Evolutionary conservation across 2,797 vertebrate species (phyloP), one percentile per base, ranked within the genome.

Genomic region (Enteromius viviparus): DNA sequence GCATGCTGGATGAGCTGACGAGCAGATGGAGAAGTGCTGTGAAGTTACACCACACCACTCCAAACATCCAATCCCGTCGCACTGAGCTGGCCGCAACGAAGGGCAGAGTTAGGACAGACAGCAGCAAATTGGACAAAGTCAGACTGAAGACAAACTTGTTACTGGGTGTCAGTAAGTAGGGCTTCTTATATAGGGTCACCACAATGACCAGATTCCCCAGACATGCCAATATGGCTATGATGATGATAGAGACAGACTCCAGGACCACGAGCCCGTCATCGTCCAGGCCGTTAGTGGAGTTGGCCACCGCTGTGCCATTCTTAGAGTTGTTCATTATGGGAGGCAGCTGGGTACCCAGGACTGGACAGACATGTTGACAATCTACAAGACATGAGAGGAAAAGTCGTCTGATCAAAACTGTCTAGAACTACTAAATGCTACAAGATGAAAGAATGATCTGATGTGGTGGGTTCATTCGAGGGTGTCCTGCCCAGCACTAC

Each of bases 141-240:
- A 99, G 92, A 94, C 98, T 99, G 94, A 99, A 97, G 82, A 99
- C 98, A 76, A 99, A 98, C 93, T 98, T 99, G 95, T 99, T 99
- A 95, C 98, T 99, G 88, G 99, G 95, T 0, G 98, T 99, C 89
- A 99, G 96, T 74, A 99, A 95, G 87, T 99, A 99, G 0, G 98
- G 97, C 89, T 96, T 96, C 90, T 95, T 96, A 86, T 99, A 99
- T 3, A 99, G 94, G 7, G 97, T 99, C 29, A 92, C 86, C 19
- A 98, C 98, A 0, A 99, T 93, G 86, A 98, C 89, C 81, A 99
- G 91, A 94, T 99, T 99, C 85, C 98, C 97, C 92, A 99, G 89
- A 90, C 96, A 98, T 89, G 97, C 96, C 1, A 97, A 93, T 62
- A 98, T 92, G 2, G 96, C 94, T 89, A 99, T 97, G 91, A 96